Percentiles rank a stretch among this genome's conserved stretches.
Conservation (phyloP, 2,113 vertebrate genomes). For the Podilymbus podiceps region DNA sequence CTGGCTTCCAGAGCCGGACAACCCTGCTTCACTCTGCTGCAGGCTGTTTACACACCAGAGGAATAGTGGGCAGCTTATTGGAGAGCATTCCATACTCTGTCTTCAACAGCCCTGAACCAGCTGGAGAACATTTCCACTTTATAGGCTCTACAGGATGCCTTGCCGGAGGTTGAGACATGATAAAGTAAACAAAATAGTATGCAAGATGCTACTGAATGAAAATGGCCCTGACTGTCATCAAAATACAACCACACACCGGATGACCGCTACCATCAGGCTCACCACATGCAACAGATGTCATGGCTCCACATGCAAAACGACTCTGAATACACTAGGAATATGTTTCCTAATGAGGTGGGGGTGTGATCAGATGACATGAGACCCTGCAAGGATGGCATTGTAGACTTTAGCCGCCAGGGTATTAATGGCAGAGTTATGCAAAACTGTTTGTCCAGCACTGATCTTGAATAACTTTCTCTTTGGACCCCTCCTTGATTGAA, state of each 20-base stretch:
- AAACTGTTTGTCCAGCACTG: neutral
- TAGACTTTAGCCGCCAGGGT: neutral
- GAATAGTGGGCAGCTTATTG: neutral
- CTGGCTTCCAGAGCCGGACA: neutral
- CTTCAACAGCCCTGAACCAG: neutral
- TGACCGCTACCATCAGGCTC: neutral
- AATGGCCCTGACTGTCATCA: neutral
- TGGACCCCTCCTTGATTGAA: neutral
- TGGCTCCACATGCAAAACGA: neutral
- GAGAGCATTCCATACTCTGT: neutral
- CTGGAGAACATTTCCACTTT: neutral
- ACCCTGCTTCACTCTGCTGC: neutral
- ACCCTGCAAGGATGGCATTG: neutral
- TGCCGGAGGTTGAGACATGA: neutral
- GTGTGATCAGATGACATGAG: rapidly evolving
- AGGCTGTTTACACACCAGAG: neutral
- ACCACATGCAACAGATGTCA: neutral
- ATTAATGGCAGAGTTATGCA: neutral
- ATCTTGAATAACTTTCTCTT: neutral
- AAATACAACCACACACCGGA: neutral
- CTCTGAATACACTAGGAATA: neutral
- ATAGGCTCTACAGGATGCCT: neutral
- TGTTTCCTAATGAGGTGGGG: neutral
- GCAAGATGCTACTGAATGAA: neutral
- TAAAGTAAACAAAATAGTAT: neutral